Evolutionary conservation across 2,797 vertebrate genomes (phyloP), one percentile per base, ranked within the genome.

Genomic region (Notolepis coatsorum): DNA sequence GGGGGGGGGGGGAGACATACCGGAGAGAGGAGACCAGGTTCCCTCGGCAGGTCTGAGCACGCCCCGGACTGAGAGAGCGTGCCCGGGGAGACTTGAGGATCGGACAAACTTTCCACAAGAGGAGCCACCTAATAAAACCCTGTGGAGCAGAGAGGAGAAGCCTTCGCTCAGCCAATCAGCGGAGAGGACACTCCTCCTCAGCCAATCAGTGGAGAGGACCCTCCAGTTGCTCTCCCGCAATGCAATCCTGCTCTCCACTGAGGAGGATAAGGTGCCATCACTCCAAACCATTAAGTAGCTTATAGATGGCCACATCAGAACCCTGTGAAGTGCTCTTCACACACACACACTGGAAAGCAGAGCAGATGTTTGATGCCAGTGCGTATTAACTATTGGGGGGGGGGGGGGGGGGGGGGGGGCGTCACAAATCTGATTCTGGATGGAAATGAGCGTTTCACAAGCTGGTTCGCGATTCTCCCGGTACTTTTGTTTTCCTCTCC

Each of bases 101-200:
- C 74, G 64, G 68, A 68, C 71, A 86, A 74, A 79, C 75, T 84
- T 85, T 84, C 73, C 59, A 65, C 25, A 48, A 81, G 13, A 64
- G 75, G 65, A 50, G 71, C 80, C n/a, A n/a, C 69, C 73, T 79
- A 71, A 80, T 82, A 83, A 89, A 84, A 63, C 69, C 71, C 79
- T 42, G 59, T 68, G 61, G 27, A 18, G 4, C 27, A 24, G 39
- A 48, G 8, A 10, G 28, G 74, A 77, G 75, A 51, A 72, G 64
- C 65, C 70, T n/a, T 76, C 77, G 72, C 67, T 70, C 75, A 64
- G 71, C 72, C 73, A n/a, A n/a, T n/a, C 21, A 17, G 65, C 67
- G 80, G 62, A 81, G 72, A 59, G 71, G 54, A 60, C 76, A 83
- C 71, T 87, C 79, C 77, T 77, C 89, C 84, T 83, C 70, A 80